Evolutionary conservation across 2,888 invertebrate species (phyloP).

Genomic region (Hyposoter didymator): DNA sequence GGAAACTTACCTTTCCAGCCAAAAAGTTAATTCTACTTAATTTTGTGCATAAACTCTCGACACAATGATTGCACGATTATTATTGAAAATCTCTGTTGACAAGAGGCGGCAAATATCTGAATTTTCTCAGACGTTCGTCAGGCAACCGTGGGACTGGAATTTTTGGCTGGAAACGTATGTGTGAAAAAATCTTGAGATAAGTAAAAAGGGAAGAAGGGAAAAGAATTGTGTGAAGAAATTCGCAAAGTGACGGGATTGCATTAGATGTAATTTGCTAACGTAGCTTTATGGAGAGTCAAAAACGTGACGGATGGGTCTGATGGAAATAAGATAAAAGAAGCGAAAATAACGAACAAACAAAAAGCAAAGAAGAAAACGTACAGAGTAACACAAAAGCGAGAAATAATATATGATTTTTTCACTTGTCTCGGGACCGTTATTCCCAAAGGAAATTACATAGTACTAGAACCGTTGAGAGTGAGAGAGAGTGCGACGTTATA

Average conservation of each 20-base stretch:
- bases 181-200: conserved; percentile 24
- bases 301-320: conserved; percentile 54
- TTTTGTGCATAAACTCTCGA: neutral
- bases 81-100: neutral
- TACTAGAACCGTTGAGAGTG: conserved; percentile 47
- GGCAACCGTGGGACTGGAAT: neutral
- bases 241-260: conserved; percentile 48
- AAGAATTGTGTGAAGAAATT: conserved; percentile 25
- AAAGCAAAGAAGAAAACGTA: conserved; percentile 18
- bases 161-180: neutral
- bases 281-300: conserved; percentile 58
- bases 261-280: conserved; percentile 52
- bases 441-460: conserved; percentile 57
- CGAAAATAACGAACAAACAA: conserved; percentile 18
- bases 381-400: conserved; percentile 39
- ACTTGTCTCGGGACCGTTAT: conserved; percentile 58
- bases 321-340: conserved; percentile 28
- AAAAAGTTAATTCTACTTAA: neutral
- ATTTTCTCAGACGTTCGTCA: neutral
- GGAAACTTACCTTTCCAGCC: neutral
- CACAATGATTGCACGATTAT: neutral
- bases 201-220: neutral
- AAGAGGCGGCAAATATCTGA: neutral
- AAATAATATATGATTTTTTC: conserved; percentile 58
- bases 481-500: conserved; percentile 29